Percentiles rank a stretch among this genome's conserved stretches.
phyloP scores from a whole-genome alignment of 2,797 vertebrate genomes.

The Philypnodon macrostomus region DNA sequence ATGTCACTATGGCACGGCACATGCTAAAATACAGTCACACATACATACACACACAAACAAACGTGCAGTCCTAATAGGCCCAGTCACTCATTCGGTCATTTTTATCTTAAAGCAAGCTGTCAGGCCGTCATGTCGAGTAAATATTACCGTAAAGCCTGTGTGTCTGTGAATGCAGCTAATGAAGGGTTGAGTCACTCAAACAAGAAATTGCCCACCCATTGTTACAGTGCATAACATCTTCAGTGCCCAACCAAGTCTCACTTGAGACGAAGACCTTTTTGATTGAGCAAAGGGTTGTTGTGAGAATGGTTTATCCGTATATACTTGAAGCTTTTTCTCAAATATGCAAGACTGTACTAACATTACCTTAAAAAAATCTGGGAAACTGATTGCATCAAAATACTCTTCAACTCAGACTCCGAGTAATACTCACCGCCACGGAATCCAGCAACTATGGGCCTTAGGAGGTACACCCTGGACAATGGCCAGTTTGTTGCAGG shows the following conservation, averaged over 20 bases:
- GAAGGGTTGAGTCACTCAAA: constrained; percentile 62
- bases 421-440: too few relatives aligned
- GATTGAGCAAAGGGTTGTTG: constrained; percentile 29
- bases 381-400: too few relatives aligned
- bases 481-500: too few relatives aligned
- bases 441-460: too few relatives aligned
- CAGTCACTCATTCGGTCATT: constrained; percentile 62
- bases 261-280: constrained; percentile 1
- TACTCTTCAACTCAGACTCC: too few relatives aligned
- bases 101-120: constrained; percentile 70
- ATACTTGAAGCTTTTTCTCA: too few relatives aligned
- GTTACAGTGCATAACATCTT: constrained; percentile 25
- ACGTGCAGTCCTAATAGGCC: constrained; percentile 56
- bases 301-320: constrained; percentile 16
- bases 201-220: constrained; percentile 45
- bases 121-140: constrained; percentile 67
- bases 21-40: constrained; percentile 65
- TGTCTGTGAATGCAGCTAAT: constrained; percentile 68
- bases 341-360: too few relatives aligned
- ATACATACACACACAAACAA: constrained; percentile 21
- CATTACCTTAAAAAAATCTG: too few relatives aligned
- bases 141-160: constrained; percentile 69
- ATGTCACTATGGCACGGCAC: constrained; percentile 69
- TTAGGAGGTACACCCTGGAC: too few relatives aligned
- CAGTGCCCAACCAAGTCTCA: constrained; percentile 1